Base-by-base conservation (phyloP, 2,888 invertebrate genomes). In the Drosophila falleni region DNA sequence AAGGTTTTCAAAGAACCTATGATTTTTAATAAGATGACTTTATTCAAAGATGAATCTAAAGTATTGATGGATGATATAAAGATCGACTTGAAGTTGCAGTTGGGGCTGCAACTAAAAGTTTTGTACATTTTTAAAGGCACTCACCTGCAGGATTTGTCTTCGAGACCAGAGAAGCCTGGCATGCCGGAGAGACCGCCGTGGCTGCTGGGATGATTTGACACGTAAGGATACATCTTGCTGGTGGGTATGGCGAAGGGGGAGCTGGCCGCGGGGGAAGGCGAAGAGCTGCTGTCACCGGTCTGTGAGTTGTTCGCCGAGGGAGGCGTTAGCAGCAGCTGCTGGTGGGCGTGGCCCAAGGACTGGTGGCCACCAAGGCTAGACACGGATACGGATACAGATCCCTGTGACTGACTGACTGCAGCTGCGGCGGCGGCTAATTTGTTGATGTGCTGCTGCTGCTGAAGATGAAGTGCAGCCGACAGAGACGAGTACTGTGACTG, bases 141-240 rank as follows among this genome's bases (percentile, higher is more conserved):
- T 77, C 62, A 93, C 93, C 93, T 92, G 93, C 93, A 93, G 47
- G 93, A 92, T 83, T 93, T 93, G 74, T 93, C 93, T 74, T 93
- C 93, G 51, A 93, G 89, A 39, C 93, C 93, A 11, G 93, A 91
- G 78, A 93, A 93, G 49, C 93, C 93, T 13, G 93, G 92, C 93
- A 94, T 97, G 96, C 90, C 97, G 94, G 94, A 97, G 96, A 92
- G 96, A 95, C 93, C 97, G 95, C 94, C 97, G 96, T 91, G 95
- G 94, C 91, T 94, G 94, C 82, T 95, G 91, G 85, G 94, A 94
- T 89, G 95, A 94, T 90, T 95, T 87, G 96, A 96, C 90, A 97
- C 97, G 95, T 97, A 97, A 3, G 97, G 97, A 93, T 97, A 97
- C 97, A 97, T 97, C 94, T 97, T 96, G 94, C 91, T 95, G 91